These are phyloP conservation scores for Limosa lapponica DNA, from an alignment of 2,797 vertebrate genomes.

Conservation along the genomic window DNA sequence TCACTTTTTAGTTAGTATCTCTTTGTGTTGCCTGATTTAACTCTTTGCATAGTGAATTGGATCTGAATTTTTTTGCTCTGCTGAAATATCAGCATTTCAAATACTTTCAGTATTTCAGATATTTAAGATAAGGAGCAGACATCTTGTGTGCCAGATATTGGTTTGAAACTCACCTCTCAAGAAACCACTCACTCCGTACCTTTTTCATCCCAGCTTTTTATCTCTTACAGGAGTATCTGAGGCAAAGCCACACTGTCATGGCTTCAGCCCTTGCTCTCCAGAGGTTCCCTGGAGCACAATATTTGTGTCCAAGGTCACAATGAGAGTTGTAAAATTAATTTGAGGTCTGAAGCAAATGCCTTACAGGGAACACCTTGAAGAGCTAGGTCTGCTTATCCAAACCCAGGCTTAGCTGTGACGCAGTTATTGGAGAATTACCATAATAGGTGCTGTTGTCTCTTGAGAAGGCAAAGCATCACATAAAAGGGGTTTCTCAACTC, in stretches of 20 bases:
- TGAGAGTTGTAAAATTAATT: background rate
- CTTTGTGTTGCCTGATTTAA: constrained; percentile 13
- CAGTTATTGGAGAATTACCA: background rate
- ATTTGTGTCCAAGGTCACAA: background rate
- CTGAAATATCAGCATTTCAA: constrained; percentile 17
- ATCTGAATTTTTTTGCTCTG: background rate
- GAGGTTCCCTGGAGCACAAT: background rate
- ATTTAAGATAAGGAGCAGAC: background rate
- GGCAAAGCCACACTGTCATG: background rate
- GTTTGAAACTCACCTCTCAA: background rate
- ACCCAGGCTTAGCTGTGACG: background rate
- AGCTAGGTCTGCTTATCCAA: background rate
- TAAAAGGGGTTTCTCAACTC: background rate
- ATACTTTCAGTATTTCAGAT: background rate
- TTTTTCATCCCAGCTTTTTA: background rate
- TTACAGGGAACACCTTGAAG: background rate
- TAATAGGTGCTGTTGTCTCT: background rate
- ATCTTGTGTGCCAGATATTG: background rate
- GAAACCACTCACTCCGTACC: background rate
- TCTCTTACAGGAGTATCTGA: background rate
- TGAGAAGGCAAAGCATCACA: background rate
- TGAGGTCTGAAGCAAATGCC: background rate
- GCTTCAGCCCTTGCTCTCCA: background rate
- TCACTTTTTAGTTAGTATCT: constrained; percentile 31
- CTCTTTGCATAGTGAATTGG: background rate